Evolutionary conservation across 2,113 vertebrate genomes (phyloP), one percentile per base, ranked within the genome.

Genomic region (Ptychochromis oligacanthus): DNA sequence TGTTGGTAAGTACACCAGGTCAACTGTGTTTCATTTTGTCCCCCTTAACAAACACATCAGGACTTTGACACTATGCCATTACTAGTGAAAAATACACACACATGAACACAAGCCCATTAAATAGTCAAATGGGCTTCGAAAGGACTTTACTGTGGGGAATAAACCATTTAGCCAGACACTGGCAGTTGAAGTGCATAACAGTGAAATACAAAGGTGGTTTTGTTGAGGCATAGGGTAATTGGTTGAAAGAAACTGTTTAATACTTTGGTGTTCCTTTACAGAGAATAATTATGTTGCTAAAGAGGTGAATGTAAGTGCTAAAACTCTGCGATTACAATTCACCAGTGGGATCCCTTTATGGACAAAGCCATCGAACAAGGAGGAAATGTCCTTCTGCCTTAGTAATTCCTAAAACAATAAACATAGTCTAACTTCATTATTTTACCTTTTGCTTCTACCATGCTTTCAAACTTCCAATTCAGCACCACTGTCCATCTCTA

Each of bases 161-260:
- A 85, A 83, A 88, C 55, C 83, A 77, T 89, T 87, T 80, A 91
- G 64, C 60, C 86, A 90, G 76, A 84, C 78, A 86, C 81, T 85
- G 91, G 83, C 85, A 86, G 74, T 81, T 38, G 5, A 83, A 80
- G 36, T 40, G 65, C 49, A 2, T 72, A 79, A 46, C 60, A 61
- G 57, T 58, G 74, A 81, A 92, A 90, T 81, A 93, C 86, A 93
- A 92, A 88, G 89, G 83, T 87, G 74, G 62, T 89, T 92, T 87
- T 91, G 83, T 91, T 80, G 65, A 77, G 55, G 56, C 38, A 60
- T 4, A 1, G 26, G 4, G 46, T 84, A 84, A 90, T 62, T 87
- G 81, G 81, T 62, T 70, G 65, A 83, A 90, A 79, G 83, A 52
- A 88, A 81, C 67, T 85, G 49, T 86, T 83, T 83, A 89, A 79